A percentile compares a stretch with the other conserved stretches of the same genome.
These are phyloP conservation scores for Megaleporinus macrocephalus DNA, from an alignment of 2,113 vertebrate genomes.

Conservation along the genomic window DNA sequence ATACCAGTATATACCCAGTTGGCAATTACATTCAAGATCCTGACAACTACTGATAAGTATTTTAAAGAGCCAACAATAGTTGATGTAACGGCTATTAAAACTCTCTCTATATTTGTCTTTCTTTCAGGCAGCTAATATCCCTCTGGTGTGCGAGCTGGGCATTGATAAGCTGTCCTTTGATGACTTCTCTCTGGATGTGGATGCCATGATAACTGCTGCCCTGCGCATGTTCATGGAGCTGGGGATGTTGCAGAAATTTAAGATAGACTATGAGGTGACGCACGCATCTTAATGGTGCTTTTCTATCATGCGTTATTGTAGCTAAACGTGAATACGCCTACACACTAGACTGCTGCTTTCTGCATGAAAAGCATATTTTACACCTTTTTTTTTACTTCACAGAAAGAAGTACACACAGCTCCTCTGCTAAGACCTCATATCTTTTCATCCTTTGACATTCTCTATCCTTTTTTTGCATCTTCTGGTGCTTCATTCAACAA, in stretches of 20 bases:
- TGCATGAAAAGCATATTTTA: background rate
- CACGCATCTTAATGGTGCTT: background rate
- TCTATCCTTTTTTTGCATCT: background rate
- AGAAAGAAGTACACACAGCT: background rate
- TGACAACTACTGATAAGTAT: background rate
- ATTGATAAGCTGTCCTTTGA: conserved; percentile 96
- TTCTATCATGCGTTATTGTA: background rate
- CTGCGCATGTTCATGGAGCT: conserved; percentile 99
- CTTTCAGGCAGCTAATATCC: conserved; percentile 93
- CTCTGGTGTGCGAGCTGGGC: conserved; percentile 93
- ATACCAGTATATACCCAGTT: too few relatives aligned
- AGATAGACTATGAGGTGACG: conserved; percentile 98
- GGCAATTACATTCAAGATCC: too few relatives aligned
- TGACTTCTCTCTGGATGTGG: conserved; percentile 96
- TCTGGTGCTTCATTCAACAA: background rate
- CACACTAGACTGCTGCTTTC: background rate
- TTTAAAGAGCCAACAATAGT: background rate
- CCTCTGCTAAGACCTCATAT: background rate
- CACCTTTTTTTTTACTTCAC: background rate
- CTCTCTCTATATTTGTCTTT: conserved; percentile 46
- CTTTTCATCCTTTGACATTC: background rate
- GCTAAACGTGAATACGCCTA: background rate
- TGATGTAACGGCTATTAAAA: background rate
- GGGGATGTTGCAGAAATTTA: conserved; percentile 99
- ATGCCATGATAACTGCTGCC: conserved; percentile 96